Evolutionary conservation across 2,888 invertebrate species (phyloP).

Genomic region (Anaspis maculata): DNA sequence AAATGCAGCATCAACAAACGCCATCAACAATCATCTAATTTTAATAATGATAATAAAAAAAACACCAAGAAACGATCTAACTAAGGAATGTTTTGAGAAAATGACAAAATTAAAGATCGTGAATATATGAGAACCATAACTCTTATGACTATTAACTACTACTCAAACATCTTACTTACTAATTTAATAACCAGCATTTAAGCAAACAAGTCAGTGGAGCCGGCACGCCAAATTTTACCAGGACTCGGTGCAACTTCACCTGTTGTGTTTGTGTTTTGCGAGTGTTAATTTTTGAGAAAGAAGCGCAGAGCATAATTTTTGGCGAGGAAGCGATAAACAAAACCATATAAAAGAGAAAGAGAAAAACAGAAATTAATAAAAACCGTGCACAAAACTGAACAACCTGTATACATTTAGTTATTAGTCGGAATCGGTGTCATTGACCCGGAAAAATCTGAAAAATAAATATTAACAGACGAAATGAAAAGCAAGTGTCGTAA

Average conservation of each 20-base stretch:
- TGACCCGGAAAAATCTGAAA: constrained; percentile 43
- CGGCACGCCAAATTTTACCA: constrained; percentile 41
- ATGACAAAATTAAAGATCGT: too few species aligned
- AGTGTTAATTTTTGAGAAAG: constrained; percentile 22
- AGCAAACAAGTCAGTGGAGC: constrained; percentile 42
- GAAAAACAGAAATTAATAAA: constrained; percentile 22
- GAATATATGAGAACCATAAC: too few species aligned
- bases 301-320: too few species aligned
- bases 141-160: too few species aligned
- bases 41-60: too few species aligned
- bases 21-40: too few species aligned
- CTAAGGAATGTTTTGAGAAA: too few species aligned
- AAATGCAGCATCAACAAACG: too few species aligned
- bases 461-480: constrained; percentile 25
- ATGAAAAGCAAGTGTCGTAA: constrained; percentile 22
- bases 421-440: constrained; percentile 40
- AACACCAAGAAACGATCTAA: too few species aligned
- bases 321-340: too few species aligned
- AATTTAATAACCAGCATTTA: constrained; percentile 22
- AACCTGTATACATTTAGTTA: constrained; percentile 21
- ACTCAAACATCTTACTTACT: constrained; percentile 30
- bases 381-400: constrained; percentile 33
- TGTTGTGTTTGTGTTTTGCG: too few species aligned
- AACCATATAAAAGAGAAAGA: constrained; percentile 21
- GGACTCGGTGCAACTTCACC: constrained; percentile 36